Conservation (phyloP, 35 echinoderm and acorn worm genomes). For the Apostichopus parvimensis region DNA sequence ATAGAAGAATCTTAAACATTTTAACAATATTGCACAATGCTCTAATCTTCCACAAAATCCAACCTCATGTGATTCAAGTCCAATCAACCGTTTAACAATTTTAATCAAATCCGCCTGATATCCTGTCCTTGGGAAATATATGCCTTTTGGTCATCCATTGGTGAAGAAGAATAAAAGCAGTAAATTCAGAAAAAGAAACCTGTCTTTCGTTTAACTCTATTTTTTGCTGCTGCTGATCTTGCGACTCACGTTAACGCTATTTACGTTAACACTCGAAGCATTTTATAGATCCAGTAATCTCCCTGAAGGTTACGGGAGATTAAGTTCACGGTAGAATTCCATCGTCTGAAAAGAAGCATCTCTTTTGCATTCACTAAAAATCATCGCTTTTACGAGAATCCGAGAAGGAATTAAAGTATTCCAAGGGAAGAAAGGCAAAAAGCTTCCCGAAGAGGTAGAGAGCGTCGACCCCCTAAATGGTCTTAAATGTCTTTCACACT, state of each 20-base stretch:
- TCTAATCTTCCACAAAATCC: not conserved
- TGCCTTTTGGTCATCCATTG: not conserved
- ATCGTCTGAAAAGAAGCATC: not conserved
- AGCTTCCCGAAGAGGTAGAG: too few species aligned
- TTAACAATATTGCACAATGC: too few species aligned
- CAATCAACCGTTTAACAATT: not conserved
- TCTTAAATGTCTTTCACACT: too few species aligned
- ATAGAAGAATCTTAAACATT: too few species aligned
- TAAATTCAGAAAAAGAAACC: not conserved
- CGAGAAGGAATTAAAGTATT: not conserved
- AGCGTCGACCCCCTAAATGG: too few species aligned
- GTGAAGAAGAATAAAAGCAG: not conserved
- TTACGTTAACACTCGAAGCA: constrained; percentile 18
- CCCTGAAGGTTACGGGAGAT: constrained; percentile 11
- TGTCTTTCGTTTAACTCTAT: too few species aligned
- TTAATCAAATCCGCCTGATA: not conserved
- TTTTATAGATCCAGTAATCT: constrained; percentile 7
- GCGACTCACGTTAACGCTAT: not conserved
- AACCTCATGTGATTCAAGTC: not conserved
- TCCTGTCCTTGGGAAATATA: not conserved
- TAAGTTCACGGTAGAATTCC: not conserved
- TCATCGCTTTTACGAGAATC: not conserved
- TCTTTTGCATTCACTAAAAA: too few species aligned
- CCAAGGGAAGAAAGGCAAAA: too few species aligned
- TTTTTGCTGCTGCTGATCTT: not conserved